Base-by-base conservation (phyloP, 2,888 invertebrate species). In the Cinara cedri region DNA sequence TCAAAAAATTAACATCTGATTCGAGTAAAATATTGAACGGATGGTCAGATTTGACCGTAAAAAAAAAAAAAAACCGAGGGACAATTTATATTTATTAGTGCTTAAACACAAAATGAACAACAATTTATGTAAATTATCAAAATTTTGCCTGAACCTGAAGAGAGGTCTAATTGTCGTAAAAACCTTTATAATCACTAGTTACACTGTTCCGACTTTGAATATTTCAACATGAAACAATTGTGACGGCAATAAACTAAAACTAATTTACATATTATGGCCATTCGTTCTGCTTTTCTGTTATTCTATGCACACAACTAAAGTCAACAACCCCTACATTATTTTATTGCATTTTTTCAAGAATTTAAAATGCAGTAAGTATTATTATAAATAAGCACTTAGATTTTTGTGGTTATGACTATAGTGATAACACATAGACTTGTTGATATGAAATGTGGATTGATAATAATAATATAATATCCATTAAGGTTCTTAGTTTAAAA, bases 101-200 rank as follows among this genome's bases (percentile, higher is more conserved):
- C 34, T 6, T 34, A 6, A 3, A 6, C 34, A 34, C 6, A 34
- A 34, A 34, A 34, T 6, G 34, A 34, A 34, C 34, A 34, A 34
- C 34, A 34, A 34, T 34, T 4, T 34, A 34, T 34, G 34, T 6
- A 34, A 34, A 34, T 34, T 6, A 6, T 34, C 34, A 60, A 26
- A 8, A 14, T 26, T 13, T 16, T 60, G 26, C 60, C 16, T 9
- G 60, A 60, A 60, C n/a, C 26, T 60, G 24, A 26, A 9, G 24
- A 60, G 26, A 14, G 24, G 14, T 24, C 24, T 60, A 60, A 60
- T 60, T 60, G 16, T 60, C 60, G 16, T 26, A 60, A 60, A 60
- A 60, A 60, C 26, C 34, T 34, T 34, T 34, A 34, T 34, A 34
- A 34, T 34, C 16, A 16, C 26, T 9, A 10, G 14, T 1, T 1